Evolutionary conservation across 53 echinoderm and acorn worm genomes (phyloP).

Genomic region (Apostichopus leukothele): DNA sequence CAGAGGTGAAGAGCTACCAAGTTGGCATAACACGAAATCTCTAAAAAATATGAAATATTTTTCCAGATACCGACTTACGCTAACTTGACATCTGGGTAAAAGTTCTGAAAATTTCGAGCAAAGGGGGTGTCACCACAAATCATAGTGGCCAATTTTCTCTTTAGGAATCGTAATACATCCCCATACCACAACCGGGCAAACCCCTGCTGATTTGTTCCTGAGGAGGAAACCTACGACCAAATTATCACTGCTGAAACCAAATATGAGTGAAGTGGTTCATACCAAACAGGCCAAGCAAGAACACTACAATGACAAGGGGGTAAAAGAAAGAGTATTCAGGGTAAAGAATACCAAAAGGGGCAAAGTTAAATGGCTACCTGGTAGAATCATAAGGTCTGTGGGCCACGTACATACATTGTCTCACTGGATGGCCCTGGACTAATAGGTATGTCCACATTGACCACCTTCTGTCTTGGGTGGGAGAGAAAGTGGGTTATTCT

Average conservation of each 20-base stretch:
- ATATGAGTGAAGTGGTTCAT: neutral
- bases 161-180: constrained; percentile 36
- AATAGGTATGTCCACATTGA: constrained; percentile 52
- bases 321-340: neutral
- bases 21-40: too few species aligned
- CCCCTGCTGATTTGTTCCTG: constrained; percentile 30
- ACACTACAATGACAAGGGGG: constrained; percentile 34
- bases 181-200: constrained; percentile 45
- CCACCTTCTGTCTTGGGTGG: neutral
- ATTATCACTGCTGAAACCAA: constrained; percentile 36
- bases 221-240: constrained; percentile 6
- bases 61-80: too few species aligned
- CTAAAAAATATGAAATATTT: too few species aligned
- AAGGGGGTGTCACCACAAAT: constrained; percentile 31
- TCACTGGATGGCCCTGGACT: constrained; percentile 33
- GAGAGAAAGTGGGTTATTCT: too few species aligned
- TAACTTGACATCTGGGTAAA: too few species aligned
- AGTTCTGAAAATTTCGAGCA: constrained; percentile 1
- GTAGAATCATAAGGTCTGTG: constrained; percentile 58
- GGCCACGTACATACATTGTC: constrained; percentile 54
- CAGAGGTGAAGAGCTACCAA: too few species aligned
- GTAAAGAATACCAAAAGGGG: constrained; percentile 41
- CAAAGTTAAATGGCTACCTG: constrained; percentile 57
- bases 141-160: constrained; percentile 56
- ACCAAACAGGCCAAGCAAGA: constrained; percentile 21